phyloP scores from a whole-genome alignment of 2,888 invertebrate genomes.

The Iselma pallidipennis region DNA sequence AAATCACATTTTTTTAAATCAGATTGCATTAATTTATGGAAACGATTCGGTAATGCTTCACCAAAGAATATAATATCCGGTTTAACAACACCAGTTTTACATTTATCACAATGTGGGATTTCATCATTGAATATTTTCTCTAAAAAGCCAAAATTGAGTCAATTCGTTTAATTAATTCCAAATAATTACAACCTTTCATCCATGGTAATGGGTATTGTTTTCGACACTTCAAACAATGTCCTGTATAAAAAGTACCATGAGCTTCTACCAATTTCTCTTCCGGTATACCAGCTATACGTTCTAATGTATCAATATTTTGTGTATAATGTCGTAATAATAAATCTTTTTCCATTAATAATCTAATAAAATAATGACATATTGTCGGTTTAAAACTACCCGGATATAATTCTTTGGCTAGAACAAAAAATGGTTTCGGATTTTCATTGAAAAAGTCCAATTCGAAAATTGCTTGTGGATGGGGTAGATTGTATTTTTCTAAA shows the following conservation, averaged over 20 bases:
- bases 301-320: constrained; percentile 94
- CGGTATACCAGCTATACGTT: constrained; percentile 82
- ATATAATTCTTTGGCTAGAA: constrained; percentile 85
- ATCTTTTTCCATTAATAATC: constrained; percentile 81
- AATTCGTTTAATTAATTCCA: neutral
- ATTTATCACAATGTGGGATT: constrained; percentile 75
- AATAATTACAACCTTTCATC: constrained; percentile 86
- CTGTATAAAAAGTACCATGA: constrained; percentile 90
- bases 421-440: constrained; percentile 93
- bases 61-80: constrained; percentile 98
- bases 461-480: constrained; percentile 91
- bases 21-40: constrained; percentile 67
- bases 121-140: constrained; percentile 73
- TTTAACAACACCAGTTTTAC: constrained; percentile 75
- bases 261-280: constrained; percentile 89
- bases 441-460: constrained; percentile 83
- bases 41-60: constrained; percentile 81
- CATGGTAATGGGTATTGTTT: constrained; percentile 75
- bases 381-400: constrained; percentile 90
- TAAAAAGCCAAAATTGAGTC: constrained; percentile 48
- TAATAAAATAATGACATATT: constrained; percentile 87
- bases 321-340: constrained; percentile 76
- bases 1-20: constrained; percentile 89
- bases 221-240: constrained; percentile 80
- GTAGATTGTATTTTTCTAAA: constrained; percentile 86